Evolutionary conservation across 2,113 vertebrate genomes (phyloP).

Genomic region (Tenrec ecaudatus): DNA sequence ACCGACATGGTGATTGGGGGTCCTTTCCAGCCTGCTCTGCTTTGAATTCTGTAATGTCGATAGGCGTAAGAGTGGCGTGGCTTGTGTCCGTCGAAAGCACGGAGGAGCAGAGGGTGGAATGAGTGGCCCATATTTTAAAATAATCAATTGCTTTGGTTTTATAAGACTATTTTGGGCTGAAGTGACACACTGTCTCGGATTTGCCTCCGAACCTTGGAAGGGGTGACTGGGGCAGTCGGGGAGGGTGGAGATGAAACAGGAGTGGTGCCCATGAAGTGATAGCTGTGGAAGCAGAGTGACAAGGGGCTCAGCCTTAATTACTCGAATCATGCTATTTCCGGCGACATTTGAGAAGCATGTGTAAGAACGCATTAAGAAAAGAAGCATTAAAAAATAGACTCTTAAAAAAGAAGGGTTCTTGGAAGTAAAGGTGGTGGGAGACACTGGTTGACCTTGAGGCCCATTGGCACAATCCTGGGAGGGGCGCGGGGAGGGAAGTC

Average conservation of each 20-base stretch:
- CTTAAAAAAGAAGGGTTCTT: not conserved
- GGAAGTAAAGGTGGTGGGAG: not conserved
- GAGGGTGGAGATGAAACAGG: not conserved
- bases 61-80: not conserved
- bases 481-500: not conserved
- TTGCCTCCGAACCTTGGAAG: not conserved
- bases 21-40: not conserved
- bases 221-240: not conserved
- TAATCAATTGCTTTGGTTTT: not conserved
- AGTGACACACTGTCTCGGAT: too few species aligned
- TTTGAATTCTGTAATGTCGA: not conserved
- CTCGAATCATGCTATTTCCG: not conserved
- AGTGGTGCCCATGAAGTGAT: not conserved
- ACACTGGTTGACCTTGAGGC: not conserved
- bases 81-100: not conserved
- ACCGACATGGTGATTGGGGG: not conserved
- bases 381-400: not conserved
- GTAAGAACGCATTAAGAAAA: not conserved
- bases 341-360: not conserved
- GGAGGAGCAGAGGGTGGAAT: not conserved
- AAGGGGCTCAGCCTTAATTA: not conserved
- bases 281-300: too few species aligned
- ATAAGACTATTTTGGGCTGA: not conserved
- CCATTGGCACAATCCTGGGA: too few species aligned
- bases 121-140: not conserved